Percentiles rank a stretch among this genome's conserved stretches.
Evolutionary conservation across 1,140 invertebrate species (phyloP).

Genomic region (Drosophila equinoxialis): DNA sequence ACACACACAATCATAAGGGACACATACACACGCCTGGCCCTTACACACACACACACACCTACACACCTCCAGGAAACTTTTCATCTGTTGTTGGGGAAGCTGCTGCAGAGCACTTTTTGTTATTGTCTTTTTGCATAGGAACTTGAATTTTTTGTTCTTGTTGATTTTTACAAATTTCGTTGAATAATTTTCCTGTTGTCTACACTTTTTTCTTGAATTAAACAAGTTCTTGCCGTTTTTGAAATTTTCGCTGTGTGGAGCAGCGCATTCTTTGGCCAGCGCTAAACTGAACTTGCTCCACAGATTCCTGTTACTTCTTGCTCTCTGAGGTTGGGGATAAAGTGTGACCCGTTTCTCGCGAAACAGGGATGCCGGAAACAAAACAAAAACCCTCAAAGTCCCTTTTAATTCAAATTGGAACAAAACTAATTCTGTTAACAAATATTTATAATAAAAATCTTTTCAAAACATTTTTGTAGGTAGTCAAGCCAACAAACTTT

Average conservation of each 20-base stretch:
- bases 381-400: not conserved
- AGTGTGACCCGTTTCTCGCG: not conserved
- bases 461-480: too few species aligned
- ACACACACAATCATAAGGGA: slow-evolving; percentile 18
- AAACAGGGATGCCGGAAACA: not conserved
- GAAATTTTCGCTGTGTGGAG: not conserved
- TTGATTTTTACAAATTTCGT: not conserved
- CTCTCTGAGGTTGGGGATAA: not conserved
- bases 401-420: not conserved
- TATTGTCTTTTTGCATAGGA: not conserved
- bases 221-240: not conserved
- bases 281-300: not conserved
- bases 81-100: slow-evolving; percentile 8
- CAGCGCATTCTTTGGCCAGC: slow-evolving; percentile 11
- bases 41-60: slow-evolving; percentile 27
- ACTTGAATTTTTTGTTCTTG: not conserved
- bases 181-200: not conserved
- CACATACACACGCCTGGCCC: slow-evolving; percentile 6
- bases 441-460: too few species aligned
- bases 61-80: slow-evolving; percentile 34
- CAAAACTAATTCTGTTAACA: too few species aligned
- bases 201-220: not conserved
- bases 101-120: not conserved
- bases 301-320: not conserved
- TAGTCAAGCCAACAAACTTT: too few species aligned